Conservation (phyloP, 2,797 vertebrate species). For the Girardinus metallicus region DNA sequence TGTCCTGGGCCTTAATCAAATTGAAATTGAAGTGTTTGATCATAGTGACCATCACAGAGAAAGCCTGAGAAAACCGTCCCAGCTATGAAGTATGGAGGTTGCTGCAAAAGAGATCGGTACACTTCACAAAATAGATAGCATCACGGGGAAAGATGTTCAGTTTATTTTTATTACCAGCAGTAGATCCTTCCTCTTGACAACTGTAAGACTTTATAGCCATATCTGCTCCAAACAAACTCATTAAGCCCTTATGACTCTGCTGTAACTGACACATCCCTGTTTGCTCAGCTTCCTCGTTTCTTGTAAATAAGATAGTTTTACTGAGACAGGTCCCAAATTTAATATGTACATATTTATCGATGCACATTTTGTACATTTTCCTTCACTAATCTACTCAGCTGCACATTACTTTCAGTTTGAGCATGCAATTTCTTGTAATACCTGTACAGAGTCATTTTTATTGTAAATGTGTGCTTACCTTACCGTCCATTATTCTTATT, state of each 20-base stretch:
- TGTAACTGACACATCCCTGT: not conserved
- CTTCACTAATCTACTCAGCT: not conserved
- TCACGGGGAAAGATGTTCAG: not conserved
- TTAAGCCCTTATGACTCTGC: not conserved
- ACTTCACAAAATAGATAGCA: too few relatives aligned
- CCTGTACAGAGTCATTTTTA: not conserved
- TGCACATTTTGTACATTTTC: not conserved
- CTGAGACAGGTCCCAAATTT: too few relatives aligned
- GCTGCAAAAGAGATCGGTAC: not conserved
- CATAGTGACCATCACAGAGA: not conserved
- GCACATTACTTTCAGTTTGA: too few relatives aligned
- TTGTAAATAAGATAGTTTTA: too few relatives aligned
- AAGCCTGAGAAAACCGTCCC: not conserved
- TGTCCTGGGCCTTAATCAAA: not conserved
- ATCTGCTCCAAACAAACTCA: not conserved
- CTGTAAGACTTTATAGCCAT: not conserved
- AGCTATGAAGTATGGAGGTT: not conserved
- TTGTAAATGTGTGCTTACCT: not conserved
- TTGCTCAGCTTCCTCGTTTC: too few relatives aligned
- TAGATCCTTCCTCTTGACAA: not conserved
- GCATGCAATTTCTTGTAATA: not conserved
- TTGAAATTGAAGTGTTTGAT: not conserved
- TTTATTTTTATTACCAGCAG: not conserved
- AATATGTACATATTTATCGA: not conserved
- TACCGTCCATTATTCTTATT: not conserved